phyloP scores from a whole-genome alignment of 2,113 vertebrate species.

The Lycaon pictus region DNA sequence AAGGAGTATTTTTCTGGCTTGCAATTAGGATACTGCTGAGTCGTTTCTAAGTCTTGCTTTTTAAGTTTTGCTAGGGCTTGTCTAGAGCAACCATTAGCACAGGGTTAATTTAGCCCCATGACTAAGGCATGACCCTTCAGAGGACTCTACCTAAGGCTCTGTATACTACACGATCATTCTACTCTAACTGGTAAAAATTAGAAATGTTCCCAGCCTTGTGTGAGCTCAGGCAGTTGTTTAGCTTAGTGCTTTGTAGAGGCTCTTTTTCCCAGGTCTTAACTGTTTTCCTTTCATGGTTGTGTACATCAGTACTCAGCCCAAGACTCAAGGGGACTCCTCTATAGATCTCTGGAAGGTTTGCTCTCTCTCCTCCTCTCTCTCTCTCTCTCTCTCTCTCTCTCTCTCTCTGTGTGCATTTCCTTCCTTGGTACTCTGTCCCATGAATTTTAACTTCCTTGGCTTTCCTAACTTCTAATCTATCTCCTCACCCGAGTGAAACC shows the following conservation, averaged over 20 bases:
- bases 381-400: no score
- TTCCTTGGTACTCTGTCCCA: not conserved
- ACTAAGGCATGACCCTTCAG: not conserved
- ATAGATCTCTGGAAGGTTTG: not conserved
- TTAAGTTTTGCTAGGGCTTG: not conserved
- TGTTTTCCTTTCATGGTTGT: not conserved
- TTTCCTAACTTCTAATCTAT: not conserved
- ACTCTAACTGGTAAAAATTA: not conserved
- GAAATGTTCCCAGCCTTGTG: not conserved
- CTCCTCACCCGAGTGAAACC: not conserved
- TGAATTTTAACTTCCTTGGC: not conserved
- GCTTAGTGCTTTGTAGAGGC: not conserved
- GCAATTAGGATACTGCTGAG: not conserved
- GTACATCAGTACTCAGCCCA: not conserved
- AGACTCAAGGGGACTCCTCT: not conserved
- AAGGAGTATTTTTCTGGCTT: not conserved
- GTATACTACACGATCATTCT: not conserved
- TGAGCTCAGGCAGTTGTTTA: not conserved
- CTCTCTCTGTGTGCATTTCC: not conserved
- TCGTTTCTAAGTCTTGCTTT: not conserved
- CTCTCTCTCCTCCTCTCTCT: not conserved
- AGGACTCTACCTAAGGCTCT: not conserved
- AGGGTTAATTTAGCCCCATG: not conserved
- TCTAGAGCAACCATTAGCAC: not conserved
- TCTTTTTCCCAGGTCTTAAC: not conserved